phyloP scores from a whole-genome alignment of 2,888 invertebrate genomes.

The Leucania comma region DNA sequence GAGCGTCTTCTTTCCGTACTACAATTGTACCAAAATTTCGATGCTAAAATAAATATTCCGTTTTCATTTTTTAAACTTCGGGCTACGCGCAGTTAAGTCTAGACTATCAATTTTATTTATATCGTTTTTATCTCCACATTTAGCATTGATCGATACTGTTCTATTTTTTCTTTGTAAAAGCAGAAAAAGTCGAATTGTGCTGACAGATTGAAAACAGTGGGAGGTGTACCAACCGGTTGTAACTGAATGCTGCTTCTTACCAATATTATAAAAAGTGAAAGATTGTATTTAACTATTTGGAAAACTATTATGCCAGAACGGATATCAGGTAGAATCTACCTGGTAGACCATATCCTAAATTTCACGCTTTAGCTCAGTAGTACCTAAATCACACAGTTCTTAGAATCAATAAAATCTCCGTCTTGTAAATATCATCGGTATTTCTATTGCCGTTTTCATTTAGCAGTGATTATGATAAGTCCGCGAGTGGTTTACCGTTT shows the following conservation, averaged over 20 bases:
- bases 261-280: no score
- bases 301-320: no score
- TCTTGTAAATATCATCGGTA: slow-evolving; percentile 8
- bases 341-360: no score
- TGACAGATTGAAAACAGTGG: not conserved
- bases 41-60: not conserved
- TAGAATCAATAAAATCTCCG: slow-evolving; percentile 11
- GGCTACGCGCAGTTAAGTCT: not conserved
- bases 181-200: not conserved
- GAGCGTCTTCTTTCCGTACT: not conserved
- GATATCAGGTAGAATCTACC: no score
- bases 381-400: no score
- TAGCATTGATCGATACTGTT: not conserved
- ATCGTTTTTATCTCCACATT: slow-evolving; percentile 2
- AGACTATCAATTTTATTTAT: not conserved
- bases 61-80: slow-evolving; percentile 11
- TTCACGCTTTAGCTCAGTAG: no score
- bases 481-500: slow-evolving; percentile 52
- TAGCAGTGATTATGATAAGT: slow-evolving; percentile 50
- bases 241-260: no score
- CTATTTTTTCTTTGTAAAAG: not conserved
- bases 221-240: not conserved
- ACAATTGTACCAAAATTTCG: not conserved
- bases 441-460: slow-evolving; percentile 34
- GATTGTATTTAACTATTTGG: no score